Evolutionary conservation across 2,797 vertebrate genomes (phyloP), one percentile per base, ranked within the genome.

Genomic region (Eulemur mongoz): DNA sequence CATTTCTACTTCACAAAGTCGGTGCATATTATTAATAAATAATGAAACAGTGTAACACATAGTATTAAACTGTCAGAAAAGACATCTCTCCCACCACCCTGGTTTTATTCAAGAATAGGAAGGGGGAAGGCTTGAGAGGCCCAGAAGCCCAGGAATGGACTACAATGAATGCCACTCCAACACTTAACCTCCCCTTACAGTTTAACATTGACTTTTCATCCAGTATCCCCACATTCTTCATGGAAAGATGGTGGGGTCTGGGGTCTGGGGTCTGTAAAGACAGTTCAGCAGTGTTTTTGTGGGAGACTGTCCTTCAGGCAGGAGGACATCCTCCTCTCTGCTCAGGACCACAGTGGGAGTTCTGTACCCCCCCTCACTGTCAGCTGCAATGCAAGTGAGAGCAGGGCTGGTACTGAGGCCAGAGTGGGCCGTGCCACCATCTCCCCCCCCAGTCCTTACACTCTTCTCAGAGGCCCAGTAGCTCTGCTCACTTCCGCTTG

Each of bases 401-500:
- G 35, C 20, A 9, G 13, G 30, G 73, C 67, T 38, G 67, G 43
- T 20, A 59, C 27, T 30, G 27, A 35, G 84, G 35, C 48, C 12
- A 1, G 32, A 20, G 15, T n/a, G 4, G 59, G n/a, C n/a, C 0
- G 12, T 6, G 15, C 23, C 11, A 50, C 12, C 30, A 5, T 30
- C 1, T 32, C 10, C 7, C 17, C 30, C 61, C 14, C 8, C 7
- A 0, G 15, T 76, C 86, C 61, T 30, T 5, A 32, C 3, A 5
- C 38, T 81, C 59, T 86, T 13, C 27, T 63, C 25, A 35, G 69
- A 30, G 48, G 63, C 5, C 30, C 2, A 7, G 12, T 1, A 50
- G 38, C 17, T 35, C 69, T 5, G 73, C n/a, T 97, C 84, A 98
- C 43, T 97, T 98, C 22, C 91, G 76, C 84, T 97, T 97, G 15